phyloP scores from a whole-genome alignment of 2,888 invertebrate genomes.

The Osmoderma eremita region DNA sequence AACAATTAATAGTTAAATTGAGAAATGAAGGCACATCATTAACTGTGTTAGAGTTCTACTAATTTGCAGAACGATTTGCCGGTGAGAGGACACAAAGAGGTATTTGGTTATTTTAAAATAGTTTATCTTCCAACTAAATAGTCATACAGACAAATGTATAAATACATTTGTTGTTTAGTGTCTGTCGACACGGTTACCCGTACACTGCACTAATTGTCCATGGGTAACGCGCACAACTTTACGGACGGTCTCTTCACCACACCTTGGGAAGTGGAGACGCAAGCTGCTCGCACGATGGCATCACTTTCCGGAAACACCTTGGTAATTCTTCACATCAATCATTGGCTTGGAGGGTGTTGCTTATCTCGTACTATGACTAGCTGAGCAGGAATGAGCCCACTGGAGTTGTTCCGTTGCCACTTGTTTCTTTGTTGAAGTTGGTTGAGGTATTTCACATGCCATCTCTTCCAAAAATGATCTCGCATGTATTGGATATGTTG shows the following conservation, averaged over 20 bases:
- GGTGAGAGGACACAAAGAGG: too few species aligned
- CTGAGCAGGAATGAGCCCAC: not conserved
- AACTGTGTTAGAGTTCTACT: too few species aligned
- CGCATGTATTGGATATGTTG: not conserved
- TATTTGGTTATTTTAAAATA: too few species aligned
- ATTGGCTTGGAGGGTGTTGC: not conserved
- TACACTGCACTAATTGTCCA: not conserved
- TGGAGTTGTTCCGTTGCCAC: not conserved
- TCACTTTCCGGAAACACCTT: not conserved
- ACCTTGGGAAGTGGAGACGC: not conserved
- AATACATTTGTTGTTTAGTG: too few species aligned
- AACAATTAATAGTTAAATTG: too few species aligned
- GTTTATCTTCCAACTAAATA: too few species aligned
- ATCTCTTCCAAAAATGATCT: not conserved
- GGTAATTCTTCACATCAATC: not conserved
- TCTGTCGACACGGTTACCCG: too few species aligned
- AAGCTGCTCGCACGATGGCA: not conserved
- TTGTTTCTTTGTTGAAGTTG: not conserved
- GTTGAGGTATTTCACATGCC: not conserved
- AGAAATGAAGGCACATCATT: too few species aligned
- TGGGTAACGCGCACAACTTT: not conserved
- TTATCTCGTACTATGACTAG: not conserved
- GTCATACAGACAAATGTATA: too few species aligned
- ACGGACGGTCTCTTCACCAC: not conserved
- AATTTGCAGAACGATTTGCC: too few species aligned